A percentile compares a stretch with the other conserved stretches of the same genome.
Evolutionary conservation across 2,888 invertebrate genomes (phyloP).

Genomic region (Arrhopalites spinosus): DNA sequence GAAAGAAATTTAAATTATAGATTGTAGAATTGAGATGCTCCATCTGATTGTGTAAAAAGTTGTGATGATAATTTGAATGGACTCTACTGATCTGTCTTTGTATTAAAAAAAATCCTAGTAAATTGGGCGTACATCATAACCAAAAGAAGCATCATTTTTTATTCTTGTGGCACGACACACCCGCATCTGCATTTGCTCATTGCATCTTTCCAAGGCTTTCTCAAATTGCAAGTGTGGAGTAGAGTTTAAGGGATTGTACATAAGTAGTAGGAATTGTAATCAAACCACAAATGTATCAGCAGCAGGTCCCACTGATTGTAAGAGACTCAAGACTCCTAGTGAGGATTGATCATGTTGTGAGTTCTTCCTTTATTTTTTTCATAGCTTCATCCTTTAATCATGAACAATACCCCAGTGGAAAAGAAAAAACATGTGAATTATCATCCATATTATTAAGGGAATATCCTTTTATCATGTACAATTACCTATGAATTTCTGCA

Average conservation of each 20-base stretch:
- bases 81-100: too few species aligned
- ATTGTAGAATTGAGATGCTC: too few species aligned
- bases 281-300: neutral
- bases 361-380: slow-evolving; percentile 18
- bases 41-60: too few species aligned
- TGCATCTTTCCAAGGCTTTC: neutral
- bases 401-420: neutral
- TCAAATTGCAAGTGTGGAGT: neutral
- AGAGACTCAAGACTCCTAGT: slow-evolving; percentile 2
- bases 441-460: neutral
- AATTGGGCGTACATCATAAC: slow-evolving; percentile 29
- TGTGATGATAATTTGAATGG: too few species aligned
- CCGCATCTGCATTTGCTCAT: neutral
- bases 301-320: neutral
- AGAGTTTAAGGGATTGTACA: neutral
- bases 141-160: slow-evolving; percentile 24
- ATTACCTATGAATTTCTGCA: too few species aligned
- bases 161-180: slow-evolving; percentile 27
- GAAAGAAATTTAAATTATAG: too few species aligned
- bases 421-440: neutral
- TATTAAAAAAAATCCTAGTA: too few species aligned
- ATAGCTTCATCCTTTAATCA: neutral
- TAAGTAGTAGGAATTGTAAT: neutral
- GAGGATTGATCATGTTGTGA: slow-evolving; percentile 20
- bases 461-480: too few species aligned